Evolutionary conservation across 2,888 invertebrate genomes (phyloP), one percentile per base, ranked within the genome.

Genomic region (Lacanobia oleracea): DNA sequence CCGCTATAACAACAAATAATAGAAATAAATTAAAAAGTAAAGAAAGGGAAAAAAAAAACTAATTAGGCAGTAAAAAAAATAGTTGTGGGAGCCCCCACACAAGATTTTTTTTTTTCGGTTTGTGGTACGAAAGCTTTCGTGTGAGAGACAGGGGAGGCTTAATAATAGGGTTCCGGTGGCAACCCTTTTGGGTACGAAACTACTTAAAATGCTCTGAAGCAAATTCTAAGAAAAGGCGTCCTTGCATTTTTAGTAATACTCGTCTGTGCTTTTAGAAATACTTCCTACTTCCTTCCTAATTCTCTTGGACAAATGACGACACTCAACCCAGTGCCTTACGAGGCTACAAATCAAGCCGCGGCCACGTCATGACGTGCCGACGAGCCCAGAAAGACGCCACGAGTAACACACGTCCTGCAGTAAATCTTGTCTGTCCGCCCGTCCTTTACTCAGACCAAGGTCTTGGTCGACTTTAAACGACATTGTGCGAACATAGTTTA

Each of bases 401-500:
- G 33, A 84, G 84, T 82, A 80, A 75, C 79, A 76, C 16, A 69
- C 75, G 65, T 86, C 87, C 86, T 81, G 86, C 69, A 50, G 66
- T 81, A 82, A 79, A 86, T 86, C 81, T 68, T 72, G 65, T 59
- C 72, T n/a, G 68, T 72, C 69, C 67, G 48, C 60, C 50, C 56
- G 54, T 78, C 76, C 72, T 72, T 71, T 70, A 50, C 60, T 50
- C 10, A 27, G 59, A 45, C 59, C 77, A 82, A 79, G 82, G 83
- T 85, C 84, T 84, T 53, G 75, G 77, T n/a, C 66, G 14, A n/a
- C 10, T 50, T 23, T 54, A 59, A 37, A 57, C 43, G 27, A 18
- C 27, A 40, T 21, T 45, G 21, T 43, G n/a, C 9, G 5, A 23
- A 37, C 9, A 14, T 40, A 33, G 16, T 54, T 48, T 33, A 33